Evolutionary conservation across 1,140 invertebrate species (phyloP), one percentile per base, ranked within the genome.

Genomic region (Lerema accius): DNA sequence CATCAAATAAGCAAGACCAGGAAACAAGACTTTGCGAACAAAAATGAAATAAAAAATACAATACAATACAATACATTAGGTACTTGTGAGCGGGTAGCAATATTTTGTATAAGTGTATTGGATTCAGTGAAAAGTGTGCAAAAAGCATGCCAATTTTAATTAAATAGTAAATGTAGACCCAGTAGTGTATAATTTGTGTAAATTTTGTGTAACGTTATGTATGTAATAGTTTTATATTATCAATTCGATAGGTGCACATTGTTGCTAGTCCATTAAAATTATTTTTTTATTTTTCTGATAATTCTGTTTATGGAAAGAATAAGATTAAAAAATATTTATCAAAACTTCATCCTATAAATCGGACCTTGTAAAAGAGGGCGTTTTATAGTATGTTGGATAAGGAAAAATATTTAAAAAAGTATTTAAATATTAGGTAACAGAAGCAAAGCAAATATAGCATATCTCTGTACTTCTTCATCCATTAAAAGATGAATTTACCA

Each of bases 121-220:
- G 19, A 55, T 64, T 19, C 58, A 56, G 58, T 68, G 48, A 64
- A 69, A 65, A 65, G 49, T 70, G 73, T 74, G 72, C 72, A 69
- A 63, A 55, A 72, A 73, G 71, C 76, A 78, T 78, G 76, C 76
- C 63, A 50, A 74, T 50, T 61, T 42, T 10, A 60, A 9, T 26
- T 37, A 19, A 59, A 48, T 26, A 46, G n/a, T 61, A 32, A 26
- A 65, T 71, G 82, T 85, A 85, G 80, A 85, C 82, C 82, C 82
- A 85, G 69, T 72, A 79, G 78, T 74, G 79, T 76, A 62, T 78
- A 61, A 67, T 69, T 59, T 76, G 50, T 67, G 66, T 78, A 45
- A 53, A 67, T 67, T 19, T 58, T 48, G 43, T 67, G 40, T 64
- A 48, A 42, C 10, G 17, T 13, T 23, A 51, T 64, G 56, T 76